Evolutionary conservation across 2,797 vertebrate genomes (phyloP).

Genomic region (Leucoraja ocellata): DNA sequence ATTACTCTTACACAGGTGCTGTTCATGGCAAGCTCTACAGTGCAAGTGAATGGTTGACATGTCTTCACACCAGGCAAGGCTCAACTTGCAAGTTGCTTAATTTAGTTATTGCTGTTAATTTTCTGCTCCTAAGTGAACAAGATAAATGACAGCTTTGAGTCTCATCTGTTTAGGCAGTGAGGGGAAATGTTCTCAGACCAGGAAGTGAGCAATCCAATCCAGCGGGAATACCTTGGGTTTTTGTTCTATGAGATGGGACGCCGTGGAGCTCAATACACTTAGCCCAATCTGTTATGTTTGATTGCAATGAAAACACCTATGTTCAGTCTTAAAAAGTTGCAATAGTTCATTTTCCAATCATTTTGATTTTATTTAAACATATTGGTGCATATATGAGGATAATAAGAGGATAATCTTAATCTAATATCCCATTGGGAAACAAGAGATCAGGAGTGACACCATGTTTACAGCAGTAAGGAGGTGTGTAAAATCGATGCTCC

Average conservation of each 20-base stretch:
- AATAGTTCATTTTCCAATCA: constrained; percentile 53
- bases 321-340: constrained; percentile 54
- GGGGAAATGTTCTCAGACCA: constrained; percentile 50
- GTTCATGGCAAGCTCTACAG: constrained; percentile 46
- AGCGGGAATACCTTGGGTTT: constrained; percentile 43
- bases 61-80: constrained; percentile 43
- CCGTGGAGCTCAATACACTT: background rate
- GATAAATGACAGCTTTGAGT: constrained; percentile 60
- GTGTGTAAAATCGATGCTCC: background rate
- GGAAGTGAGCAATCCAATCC: constrained; percentile 58
- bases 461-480: background rate
- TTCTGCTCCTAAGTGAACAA: constrained; percentile 78
- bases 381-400: background rate
- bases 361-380: background rate
- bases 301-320: background rate
- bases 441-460: background rate
- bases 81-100: constrained; percentile 62
- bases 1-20: constrained; percentile 76
- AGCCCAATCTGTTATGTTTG: background rate
- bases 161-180: constrained; percentile 58
- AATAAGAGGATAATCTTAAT: background rate
- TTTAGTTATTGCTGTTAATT: constrained; percentile 72
- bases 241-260: background rate
- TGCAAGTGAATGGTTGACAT: constrained; percentile 44
- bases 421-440: background rate